Evolutionary conservation across 2,888 invertebrate species (phyloP), one percentile per base, ranked within the genome.

Genomic region (Phymatocera aterrima): DNA sequence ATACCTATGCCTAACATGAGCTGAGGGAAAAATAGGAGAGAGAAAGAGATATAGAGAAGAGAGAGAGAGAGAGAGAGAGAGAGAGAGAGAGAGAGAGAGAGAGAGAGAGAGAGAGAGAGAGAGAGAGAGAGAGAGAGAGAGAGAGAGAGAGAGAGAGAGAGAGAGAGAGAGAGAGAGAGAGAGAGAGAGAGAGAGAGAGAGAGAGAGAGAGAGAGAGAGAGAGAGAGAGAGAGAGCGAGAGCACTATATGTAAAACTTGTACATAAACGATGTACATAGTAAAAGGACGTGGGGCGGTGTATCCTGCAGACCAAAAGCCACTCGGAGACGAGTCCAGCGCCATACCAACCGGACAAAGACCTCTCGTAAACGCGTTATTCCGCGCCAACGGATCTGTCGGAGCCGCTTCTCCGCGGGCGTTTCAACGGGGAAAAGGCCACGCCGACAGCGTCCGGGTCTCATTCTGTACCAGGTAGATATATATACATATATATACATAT

Each of bases 311-410:
- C 72, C 78, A 78, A 78, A 60, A 75, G 75, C 46, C 75, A 57
- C 75, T 75, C 57, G 31, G 57, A 75, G 43, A 75, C 75, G 57
- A 75, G 75, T 75, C 57, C 75, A 48, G 75, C 54, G 75, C 75
- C 3, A 12, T 10, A 6, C 64, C 51, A 54, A 6, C n/a, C 77
- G 78, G 78, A 78, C 78, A 72, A 78, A 78, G 78, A 80, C 88
- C 88, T 87, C 88, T 87, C 88, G 89, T 90, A 90, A 90, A 90
- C 88, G 90, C 87, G 90, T 90, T 90, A 90, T 79, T 79, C 79
- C 78, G 57, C 75, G 90, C 90, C 90, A 90, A 89, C 88, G 89
- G 86, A 88, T 88, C 88, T 89, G 90, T 90, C 90, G 88, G 90
- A 88, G 88, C 89, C 88, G 88, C 87, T 89, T 87, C 87, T 87